Evolutionary conservation across 2,888 invertebrate genomes (phyloP).

Genomic region (Phyllotreta cruciferae): DNA sequence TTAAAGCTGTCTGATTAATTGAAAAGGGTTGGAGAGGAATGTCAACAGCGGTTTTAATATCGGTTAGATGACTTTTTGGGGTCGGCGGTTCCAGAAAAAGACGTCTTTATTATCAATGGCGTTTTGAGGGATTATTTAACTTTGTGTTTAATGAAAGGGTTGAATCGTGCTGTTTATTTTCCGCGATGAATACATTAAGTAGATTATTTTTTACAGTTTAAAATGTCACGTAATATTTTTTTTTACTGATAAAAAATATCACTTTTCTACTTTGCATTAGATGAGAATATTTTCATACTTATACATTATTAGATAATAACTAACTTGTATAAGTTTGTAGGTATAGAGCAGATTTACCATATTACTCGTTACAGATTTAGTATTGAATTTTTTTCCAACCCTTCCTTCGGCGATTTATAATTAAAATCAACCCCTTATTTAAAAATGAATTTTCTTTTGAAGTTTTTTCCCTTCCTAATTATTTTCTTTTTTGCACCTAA

Average conservation of each 20-base stretch:
- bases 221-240: slow-evolving; percentile 7
- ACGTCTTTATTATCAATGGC: slow-evolving; percentile 39
- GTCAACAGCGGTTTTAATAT: slow-evolving; percentile 53
- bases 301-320: too few species aligned
- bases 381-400: neutral
- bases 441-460: slow-evolving; percentile 28
- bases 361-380: neutral
- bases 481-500: slow-evolving; percentile 33
- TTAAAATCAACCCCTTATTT: slow-evolving; percentile 24
- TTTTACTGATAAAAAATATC: neutral
- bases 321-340: too few species aligned
- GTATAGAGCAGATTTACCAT: too few species aligned
- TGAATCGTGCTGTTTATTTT: slow-evolving; percentile 29
- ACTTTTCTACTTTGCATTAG: too few species aligned
- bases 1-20: slow-evolving; percentile 55
- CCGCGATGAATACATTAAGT: slow-evolving; percentile 36
- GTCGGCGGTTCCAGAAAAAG: slow-evolving; percentile 33
- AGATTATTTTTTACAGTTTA: slow-evolving; percentile 33
- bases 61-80: slow-evolving; percentile 39
- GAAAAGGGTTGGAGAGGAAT: slow-evolving; percentile 54
- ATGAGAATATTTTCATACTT: too few species aligned
- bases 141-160: slow-evolving; percentile 40
- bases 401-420: slow-evolving; percentile 10
- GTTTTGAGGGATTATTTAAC: slow-evolving; percentile 37
- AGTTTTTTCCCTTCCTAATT: slow-evolving; percentile 34